Evolutionary conservation across 1,140 invertebrate genomes (phyloP).

Genomic region (Hestina assimilis): DNA sequence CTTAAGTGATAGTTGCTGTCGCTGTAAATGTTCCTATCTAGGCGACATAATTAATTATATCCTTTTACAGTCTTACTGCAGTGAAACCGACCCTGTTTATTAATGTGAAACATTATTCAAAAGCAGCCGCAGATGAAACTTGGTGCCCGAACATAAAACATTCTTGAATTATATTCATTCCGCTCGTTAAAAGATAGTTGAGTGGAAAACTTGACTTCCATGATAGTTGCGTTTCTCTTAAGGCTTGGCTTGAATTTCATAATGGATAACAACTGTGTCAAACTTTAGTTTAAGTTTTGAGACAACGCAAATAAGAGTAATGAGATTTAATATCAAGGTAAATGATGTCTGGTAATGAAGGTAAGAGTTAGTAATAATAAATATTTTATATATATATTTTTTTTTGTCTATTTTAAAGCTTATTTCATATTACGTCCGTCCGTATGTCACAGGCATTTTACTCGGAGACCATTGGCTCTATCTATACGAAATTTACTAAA

Average conservation of each 20-base stretch:
- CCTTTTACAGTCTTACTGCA: slow-evolving; percentile 46
- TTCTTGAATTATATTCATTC: slow-evolving; percentile 63
- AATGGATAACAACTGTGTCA: slow-evolving; percentile 24
- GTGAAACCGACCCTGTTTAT: slow-evolving; percentile 57
- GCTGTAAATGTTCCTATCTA: slow-evolving; percentile 36
- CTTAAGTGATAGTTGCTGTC: slow-evolving; percentile 49
- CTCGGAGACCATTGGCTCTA: no score
- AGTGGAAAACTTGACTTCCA: slow-evolving; percentile 52
- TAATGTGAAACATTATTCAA: slow-evolving; percentile 70
- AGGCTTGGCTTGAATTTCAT: slow-evolving; percentile 21
- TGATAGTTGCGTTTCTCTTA: slow-evolving; percentile 46
- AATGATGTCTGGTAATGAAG: slow-evolving; percentile 2
- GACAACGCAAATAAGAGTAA: slow-evolving; percentile 16
- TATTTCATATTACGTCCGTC: no score
- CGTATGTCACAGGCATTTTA: no score
- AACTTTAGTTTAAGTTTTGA: slow-evolving; percentile 21
- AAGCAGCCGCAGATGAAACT: slow-evolving; percentile 63
- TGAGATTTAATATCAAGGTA: slow-evolving; percentile 18
- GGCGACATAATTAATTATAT: slow-evolving; percentile 59
- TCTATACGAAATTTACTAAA: no score
- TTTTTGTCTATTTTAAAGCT: no score
- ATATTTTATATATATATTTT: no score
- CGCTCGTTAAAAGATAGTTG: slow-evolving; percentile 58
- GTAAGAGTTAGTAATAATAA: background rate
- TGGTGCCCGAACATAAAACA: slow-evolving; percentile 50